Base-by-base conservation (phyloP, 2,113 vertebrate species). In the human (Homo sapiens) region DNA sequence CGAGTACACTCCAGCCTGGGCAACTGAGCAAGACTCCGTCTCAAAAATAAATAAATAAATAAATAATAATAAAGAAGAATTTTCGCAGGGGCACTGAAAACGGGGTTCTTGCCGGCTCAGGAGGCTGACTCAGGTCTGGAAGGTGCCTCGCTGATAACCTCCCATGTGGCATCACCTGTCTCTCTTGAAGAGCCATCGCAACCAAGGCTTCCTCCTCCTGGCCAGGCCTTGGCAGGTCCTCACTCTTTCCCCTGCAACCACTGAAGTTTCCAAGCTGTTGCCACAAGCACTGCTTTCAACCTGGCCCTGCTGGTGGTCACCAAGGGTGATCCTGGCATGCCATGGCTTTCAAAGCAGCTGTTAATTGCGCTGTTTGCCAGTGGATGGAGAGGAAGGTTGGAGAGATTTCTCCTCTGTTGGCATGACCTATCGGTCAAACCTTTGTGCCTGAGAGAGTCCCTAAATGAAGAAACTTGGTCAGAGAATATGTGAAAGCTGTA, bases 81-180 rank as follows among this genome's bases (percentile, higher is more conserved):
- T 30, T 81, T 48, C 3, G 8, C 3, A 30, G 61, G 50, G 6
- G 7, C 72, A 27, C 9, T 13, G 38, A 40, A 73, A 11, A 4
- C 0, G 4, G 48, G 11, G 23, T 18, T 61, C 43, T 25, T 48
- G 78, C 43, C 7, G 68, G 81, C 20, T 59, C 52, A 1, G 52
- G 59, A 70, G 4, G 27, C 16, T 3, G 4, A 7, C 32, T 27
- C 3, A 48, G 38, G 35, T 14, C 11, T n/a, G 11, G 79, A 35
- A 2, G 0, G 13, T 5, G 1, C n/a, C 45, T 38, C 50, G 0
- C 14, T 9, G 66, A n/a, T 0, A 2, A 1, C 10, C 22, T 43
- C 13, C 52, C 14, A 10, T 0, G n/a, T 10, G 17, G 3, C 27
- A 16, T 25, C 25, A 0, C 32, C 35, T 40, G 1, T 11, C 5